Conservation (phyloP, 1,140 invertebrate species). For the Maconellicoccus hirsutus region DNA sequence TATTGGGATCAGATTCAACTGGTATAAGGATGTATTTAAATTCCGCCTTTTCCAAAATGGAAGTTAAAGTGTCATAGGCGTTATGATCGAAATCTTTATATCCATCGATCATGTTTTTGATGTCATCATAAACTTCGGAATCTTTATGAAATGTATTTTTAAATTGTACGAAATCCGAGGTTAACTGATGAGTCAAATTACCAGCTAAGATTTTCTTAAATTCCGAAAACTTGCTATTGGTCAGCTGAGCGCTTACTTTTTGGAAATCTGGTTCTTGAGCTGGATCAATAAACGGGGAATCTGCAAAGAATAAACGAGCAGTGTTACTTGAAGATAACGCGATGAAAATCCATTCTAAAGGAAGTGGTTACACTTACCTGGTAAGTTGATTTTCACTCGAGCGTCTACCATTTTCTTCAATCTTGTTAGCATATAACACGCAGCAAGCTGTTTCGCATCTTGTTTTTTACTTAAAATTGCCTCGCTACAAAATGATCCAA, state of each 20-base stretch:
- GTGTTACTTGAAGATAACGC: not conserved
- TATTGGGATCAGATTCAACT: not conserved
- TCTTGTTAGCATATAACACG: conserved; percentile 40
- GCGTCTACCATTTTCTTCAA: conserved; percentile 27
- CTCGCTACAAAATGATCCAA: conserved; percentile 44
- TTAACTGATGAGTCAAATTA: not conserved
- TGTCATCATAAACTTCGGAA: not conserved
- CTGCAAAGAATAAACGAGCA: not conserved
- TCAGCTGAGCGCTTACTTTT: not conserved
- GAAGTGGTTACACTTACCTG: not conserved
- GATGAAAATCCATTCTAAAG: too few relatives aligned
- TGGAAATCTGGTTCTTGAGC: not conserved
- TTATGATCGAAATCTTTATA: not conserved
- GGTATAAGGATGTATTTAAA: not conserved
- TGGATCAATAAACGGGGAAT: not conserved
- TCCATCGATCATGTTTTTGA: not conserved
- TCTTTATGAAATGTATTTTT: not conserved
- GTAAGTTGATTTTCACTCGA: not conserved
- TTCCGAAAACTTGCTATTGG: not conserved
- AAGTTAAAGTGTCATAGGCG: not conserved
- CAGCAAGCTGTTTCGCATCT: conserved; percentile 43
- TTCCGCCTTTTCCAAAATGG: not conserved
- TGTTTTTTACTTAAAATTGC: conserved; percentile 43
- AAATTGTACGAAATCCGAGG: not conserved
- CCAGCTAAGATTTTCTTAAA: not conserved